Percentiles rank a stretch among this genome's conserved stretches.
Conservation (phyloP, 2,797 vertebrate species). For the Hirundo rustica region DNA sequence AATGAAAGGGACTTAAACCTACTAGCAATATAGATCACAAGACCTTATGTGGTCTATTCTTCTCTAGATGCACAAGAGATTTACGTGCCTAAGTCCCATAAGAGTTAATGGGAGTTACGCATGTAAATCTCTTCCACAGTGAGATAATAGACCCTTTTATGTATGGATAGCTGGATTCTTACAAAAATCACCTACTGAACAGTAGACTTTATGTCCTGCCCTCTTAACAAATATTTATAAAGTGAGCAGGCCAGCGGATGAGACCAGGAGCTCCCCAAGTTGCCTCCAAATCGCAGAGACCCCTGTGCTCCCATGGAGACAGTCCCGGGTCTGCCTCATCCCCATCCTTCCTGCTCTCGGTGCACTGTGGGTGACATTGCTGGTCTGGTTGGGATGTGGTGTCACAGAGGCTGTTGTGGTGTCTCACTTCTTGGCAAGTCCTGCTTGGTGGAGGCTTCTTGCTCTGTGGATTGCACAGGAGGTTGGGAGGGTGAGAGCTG, state of each 20-base stretch:
- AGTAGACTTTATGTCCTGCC: conserved; percentile 48
- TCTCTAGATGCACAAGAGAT: conserved; percentile 58
- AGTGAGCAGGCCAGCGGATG: conserved; percentile 31
- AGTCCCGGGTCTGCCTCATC: background rate
- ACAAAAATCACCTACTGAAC: conserved; percentile 63
- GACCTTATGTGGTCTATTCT: conserved; percentile 48
- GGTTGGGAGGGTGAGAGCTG: background rate
- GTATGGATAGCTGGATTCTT: conserved; percentile 57
- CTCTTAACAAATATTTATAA: conserved; percentile 69
- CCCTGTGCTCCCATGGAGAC: background rate
- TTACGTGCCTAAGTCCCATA: conserved; percentile 53
- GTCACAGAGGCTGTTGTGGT: background rate
- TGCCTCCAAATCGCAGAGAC: background rate
- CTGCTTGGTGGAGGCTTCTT: background rate
- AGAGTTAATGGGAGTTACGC: conserved; percentile 62
- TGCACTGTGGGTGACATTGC: background rate
- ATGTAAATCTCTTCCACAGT: conserved; percentile 65
- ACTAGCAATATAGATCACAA: conserved; percentile 44
- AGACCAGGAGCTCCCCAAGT: conserved; percentile 18
- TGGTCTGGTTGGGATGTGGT: background rate
- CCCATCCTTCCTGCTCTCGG: background rate
- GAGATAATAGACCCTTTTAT: conserved; percentile 67
- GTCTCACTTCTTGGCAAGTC: conserved; percentile 14
- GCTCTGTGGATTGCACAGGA: background rate
- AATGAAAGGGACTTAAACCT: conserved; percentile 56